Evolutionary conservation across 2,797 vertebrate species (phyloP).

Genomic region (Micrastur ruficollis): DNA sequence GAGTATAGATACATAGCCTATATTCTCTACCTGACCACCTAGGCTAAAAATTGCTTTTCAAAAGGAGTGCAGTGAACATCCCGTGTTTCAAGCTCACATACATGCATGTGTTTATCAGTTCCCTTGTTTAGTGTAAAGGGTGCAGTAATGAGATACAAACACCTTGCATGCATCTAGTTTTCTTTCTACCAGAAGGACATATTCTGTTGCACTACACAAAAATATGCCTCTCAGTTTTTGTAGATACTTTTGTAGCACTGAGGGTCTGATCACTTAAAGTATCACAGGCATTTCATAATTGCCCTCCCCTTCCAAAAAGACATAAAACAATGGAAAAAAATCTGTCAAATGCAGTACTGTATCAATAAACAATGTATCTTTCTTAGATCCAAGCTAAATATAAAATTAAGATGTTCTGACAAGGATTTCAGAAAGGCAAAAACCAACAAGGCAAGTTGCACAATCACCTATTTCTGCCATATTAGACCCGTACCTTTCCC

Average conservation of each 20-base stretch:
- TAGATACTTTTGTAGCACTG: background rate
- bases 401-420: background rate
- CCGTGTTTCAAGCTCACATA: background rate
- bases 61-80: background rate
- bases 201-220: background rate
- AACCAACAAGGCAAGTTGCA: background rate
- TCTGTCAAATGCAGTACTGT: background rate
- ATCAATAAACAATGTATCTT: background rate
- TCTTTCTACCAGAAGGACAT: background rate
- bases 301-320: background rate
- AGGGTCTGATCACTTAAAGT: background rate
- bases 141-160: background rate
- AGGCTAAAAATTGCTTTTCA: background rate
- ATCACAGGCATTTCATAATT: background rate
- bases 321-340: background rate
- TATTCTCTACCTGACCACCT: background rate
- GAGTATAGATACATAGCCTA: background rate
- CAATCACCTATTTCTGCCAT: background rate
- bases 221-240: background rate
- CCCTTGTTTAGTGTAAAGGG: background rate
- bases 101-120: background rate
- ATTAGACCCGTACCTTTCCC: background rate
- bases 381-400: background rate
- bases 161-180: background rate
- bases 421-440: background rate